Evolutionary conservation across 2,113 vertebrate genomes (phyloP).

Genomic region (Helogale parvula): DNA sequence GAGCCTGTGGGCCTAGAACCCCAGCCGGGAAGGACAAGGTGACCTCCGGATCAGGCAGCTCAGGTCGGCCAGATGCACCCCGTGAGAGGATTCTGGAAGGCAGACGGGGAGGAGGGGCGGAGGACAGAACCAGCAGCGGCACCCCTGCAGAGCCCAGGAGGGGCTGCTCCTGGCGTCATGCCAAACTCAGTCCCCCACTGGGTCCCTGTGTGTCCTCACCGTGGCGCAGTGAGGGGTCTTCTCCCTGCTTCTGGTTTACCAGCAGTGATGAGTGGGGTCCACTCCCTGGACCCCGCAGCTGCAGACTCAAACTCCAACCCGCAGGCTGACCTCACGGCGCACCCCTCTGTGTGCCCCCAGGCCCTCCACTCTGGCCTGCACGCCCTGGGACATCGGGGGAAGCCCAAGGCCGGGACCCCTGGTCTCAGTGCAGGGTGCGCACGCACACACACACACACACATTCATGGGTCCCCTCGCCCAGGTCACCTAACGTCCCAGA

Average conservation of each 20-base stretch:
- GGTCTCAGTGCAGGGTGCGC: no score
- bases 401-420: no score
- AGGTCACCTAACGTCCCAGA: not conserved
- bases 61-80: not conserved
- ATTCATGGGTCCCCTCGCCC: rapidly evolving
- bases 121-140: not conserved
- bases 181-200: not conserved
- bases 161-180: not conserved
- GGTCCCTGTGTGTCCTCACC: rapidly evolving
- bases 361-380: not conserved
- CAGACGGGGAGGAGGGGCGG: not conserved
- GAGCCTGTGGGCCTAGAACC: not conserved
- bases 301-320: not conserved
- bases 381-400: rapidly evolving
- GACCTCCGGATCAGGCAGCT: rapidly evolving
- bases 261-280: not conserved
- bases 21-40: not conserved
- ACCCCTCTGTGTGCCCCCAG: not conserved
- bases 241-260: not conserved
- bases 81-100: not conserved
- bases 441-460: rapidly evolving
- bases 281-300: not conserved
- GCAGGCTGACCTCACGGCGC: not conserved
- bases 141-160: not conserved
- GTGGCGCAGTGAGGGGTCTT: rapidly evolving